A percentile compares a stretch with the other conserved stretches of the same genome.
Conservation (phyloP, 2,797 vertebrate species). For the Catamblyrhynchus diadema region DNA sequence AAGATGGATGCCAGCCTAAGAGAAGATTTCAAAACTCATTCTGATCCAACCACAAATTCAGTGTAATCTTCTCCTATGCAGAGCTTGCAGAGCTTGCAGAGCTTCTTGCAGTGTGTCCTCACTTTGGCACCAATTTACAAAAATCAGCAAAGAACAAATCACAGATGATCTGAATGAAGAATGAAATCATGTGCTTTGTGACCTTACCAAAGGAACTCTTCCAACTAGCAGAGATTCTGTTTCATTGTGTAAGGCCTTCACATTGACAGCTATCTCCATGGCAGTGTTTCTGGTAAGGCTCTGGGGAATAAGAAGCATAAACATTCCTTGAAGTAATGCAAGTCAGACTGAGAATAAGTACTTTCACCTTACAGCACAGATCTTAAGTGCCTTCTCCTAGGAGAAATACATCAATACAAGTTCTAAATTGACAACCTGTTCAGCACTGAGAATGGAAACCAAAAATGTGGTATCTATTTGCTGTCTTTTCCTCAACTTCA, state of each 20-base stretch:
- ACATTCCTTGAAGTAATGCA: neutral
- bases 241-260: slow-evolving; percentile 95
- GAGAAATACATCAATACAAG: neutral
- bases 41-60: neutral
- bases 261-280: slow-evolving; percentile 92
- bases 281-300: slow-evolving; percentile 93
- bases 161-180: neutral
- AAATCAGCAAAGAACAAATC: neutral
- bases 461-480: neutral
- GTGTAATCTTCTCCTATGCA: neutral
- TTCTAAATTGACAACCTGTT: neutral
- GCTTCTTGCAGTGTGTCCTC: neutral
- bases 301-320: slow-evolving; percentile 69
- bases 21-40: neutral
- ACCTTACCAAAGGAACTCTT: slow-evolving; percentile 90
- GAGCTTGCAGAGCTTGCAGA: too few species aligned
- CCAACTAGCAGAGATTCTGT: slow-evolving; percentile 93
- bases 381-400: neutral
- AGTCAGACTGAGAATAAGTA: neutral
- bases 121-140: neutral
- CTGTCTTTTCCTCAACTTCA: neutral
- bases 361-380: neutral
- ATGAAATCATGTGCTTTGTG: neutral
- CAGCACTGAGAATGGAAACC: neutral
- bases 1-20: neutral